Base-by-base conservation (phyloP, 1,140 invertebrate genomes). In the Zaprionus kolodkinae region DNA sequence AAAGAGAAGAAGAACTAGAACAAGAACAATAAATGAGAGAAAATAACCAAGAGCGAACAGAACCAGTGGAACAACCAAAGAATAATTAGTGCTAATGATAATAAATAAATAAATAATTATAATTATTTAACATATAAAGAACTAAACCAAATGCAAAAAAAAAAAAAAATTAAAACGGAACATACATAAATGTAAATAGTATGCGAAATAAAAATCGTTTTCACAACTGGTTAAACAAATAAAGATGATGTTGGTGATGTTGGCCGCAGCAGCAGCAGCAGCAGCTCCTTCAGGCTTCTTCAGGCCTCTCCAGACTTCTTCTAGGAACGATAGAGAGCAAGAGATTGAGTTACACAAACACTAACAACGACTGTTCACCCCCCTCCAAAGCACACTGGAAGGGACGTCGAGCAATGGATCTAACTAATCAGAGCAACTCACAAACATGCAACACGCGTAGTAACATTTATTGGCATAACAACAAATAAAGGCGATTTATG, bases 51-150 rank as follows among this genome's bases (percentile, higher is more conserved):
- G 76, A 85, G 74, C 81, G 54, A 75, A 87, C 83, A 82, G 79
- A 92, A 91, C 91, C 91, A 91, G 91, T 92, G 86, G 86, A 91
- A 79, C 84, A 91, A 91, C 91, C 91, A 92, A 92, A 92, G 91
- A 92, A 90, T 91, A 85, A 84, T 91, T 92, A 92, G 85, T 91
- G 90, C 91, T 91, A 92, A 89, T 91, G 45, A 50, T 50, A 45
- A 50, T 50, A 50, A 86, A 76, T 78, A 79, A 81, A 73, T 78
- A 82, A 84, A 81, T 91, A 76, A 79, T 76, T 78, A 81, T 81
- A 80, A 85, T 63, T 90, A 90, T 86, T 76, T 89, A 89, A 84
- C 82, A 64, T 86, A 74, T 67, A 74, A 69, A 81, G 64, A 79
- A 86, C 59, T 63, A 78, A 80, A 88, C 78, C 74, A 89, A 84